Evolutionary conservation across 92 coral and sea anemone species (phyloP).

Genomic region (Hydrozoanthus gracilis): DNA sequence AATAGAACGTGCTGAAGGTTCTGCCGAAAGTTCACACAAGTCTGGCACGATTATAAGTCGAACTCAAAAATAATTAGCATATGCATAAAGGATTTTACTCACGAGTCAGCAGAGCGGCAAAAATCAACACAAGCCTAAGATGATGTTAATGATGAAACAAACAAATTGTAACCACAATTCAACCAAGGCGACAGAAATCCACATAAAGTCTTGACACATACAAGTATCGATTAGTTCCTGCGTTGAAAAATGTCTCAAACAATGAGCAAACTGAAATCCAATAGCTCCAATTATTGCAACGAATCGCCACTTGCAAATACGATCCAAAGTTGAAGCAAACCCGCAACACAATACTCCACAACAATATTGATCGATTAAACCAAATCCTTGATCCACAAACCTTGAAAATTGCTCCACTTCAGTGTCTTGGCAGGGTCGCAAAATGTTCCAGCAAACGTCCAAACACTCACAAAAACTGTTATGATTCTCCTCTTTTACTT

Average conservation of each 20-base stretch:
- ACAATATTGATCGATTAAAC: neutral
- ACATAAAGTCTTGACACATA: neutral
- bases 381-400: neutral
- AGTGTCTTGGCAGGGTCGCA: neutral
- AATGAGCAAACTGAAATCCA: neutral
- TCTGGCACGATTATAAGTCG: too few relatives aligned
- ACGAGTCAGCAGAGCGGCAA: too few relatives aligned
- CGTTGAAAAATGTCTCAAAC: neutral
- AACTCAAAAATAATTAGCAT: too few relatives aligned
- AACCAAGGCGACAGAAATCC: neutral
- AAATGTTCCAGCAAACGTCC: neutral
- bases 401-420: neutral
- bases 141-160: neutral
- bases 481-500: neutral
- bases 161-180: neutral
- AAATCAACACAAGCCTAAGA: neutral
- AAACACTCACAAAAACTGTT: neutral
- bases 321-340: neutral
- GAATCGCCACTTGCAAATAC: neutral
- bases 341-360: neutral
- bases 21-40: too few relatives aligned
- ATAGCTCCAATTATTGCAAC: neutral
- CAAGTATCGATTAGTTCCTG: neutral
- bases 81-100: too few relatives aligned
- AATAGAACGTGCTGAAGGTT: neutral